Conservation (phyloP, 2,888 invertebrate species). For the Chymomyza fuscimana region DNA sequence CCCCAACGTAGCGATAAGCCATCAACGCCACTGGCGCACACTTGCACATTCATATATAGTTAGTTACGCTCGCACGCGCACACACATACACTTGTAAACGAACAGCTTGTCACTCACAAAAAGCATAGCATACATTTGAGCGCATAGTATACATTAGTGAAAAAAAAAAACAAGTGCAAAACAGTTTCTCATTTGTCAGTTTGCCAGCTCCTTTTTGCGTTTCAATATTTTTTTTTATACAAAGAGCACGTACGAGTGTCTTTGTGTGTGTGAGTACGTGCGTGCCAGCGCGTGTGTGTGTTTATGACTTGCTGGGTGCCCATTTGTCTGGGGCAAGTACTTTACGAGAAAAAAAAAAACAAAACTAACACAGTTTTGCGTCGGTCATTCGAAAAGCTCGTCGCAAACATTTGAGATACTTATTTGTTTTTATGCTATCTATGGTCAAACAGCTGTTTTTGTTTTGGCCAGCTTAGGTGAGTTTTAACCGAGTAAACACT, state of each 20-base stretch:
- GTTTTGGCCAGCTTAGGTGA: background rate
- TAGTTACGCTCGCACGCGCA: no score
- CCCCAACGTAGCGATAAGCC: no score
- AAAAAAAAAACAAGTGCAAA: slow-evolving; percentile 4
- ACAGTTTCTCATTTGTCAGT: slow-evolving; percentile 43
- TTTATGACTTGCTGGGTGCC: slow-evolving; percentile 51
- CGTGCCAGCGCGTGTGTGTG: slow-evolving; percentile 1
- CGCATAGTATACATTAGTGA: background rate
- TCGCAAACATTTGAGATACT: slow-evolving; percentile 7
- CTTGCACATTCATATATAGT: no score
- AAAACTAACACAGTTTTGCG: no score
- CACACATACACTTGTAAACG: background rate
- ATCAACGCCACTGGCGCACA: no score
- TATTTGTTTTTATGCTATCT: background rate
- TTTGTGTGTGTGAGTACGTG: background rate
- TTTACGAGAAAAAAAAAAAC: no score
- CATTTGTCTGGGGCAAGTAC: slow-evolving; percentile 57
- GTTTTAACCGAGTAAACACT: no score
- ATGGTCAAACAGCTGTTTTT: slow-evolving; percentile 20
- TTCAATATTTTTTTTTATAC: background rate
- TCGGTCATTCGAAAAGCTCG: background rate
- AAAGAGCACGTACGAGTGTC: slow-evolving; percentile 35
- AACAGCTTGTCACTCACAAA: background rate
- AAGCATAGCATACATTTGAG: slow-evolving; percentile 41
- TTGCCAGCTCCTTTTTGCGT: slow-evolving; percentile 41